These are phyloP conservation scores for Ischnus inquisitorius DNA, from an alignment of 2,888 invertebrate genomes.

Conservation along the genomic window DNA sequence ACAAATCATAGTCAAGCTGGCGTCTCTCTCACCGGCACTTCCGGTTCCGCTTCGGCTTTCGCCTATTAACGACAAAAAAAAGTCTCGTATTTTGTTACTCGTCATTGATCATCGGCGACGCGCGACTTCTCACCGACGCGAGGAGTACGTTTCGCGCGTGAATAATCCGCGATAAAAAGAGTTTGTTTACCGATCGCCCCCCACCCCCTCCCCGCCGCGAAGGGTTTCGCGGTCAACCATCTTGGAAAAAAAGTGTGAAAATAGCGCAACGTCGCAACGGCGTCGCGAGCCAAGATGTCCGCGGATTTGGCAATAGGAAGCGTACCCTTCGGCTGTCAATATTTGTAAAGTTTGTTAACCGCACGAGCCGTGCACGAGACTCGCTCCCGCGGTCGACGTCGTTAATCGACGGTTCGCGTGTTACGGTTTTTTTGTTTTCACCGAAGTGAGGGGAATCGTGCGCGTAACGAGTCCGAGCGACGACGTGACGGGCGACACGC, in stretches of 20 bases:
- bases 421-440: not conserved
- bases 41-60: conserved; percentile 13
- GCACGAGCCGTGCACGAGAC: not conserved
- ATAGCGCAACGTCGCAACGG: conserved; percentile 81
- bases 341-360: conserved; percentile 53
- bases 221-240: conserved; percentile 42
- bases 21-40: conserved; percentile 11
- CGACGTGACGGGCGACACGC: not conserved
- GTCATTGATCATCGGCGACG: not conserved
- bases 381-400: not conserved
- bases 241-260: conserved; percentile 69
- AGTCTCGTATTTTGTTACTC: not conserved
- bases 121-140: not conserved
- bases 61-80: not conserved
- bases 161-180: not conserved
- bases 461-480: not conserved
- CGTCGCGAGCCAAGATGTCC: conserved; percentile 82
- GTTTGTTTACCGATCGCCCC: not conserved
- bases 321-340: conserved; percentile 71
- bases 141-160: not conserved
- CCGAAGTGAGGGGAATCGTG: not conserved
- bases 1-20: conserved; percentile 10
- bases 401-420: not conserved
- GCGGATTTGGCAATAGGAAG: conserved; percentile 78
- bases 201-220: not conserved